phyloP scores from a whole-genome alignment of 2,888 invertebrate species.

The Lasioglossum oenotherae region DNA sequence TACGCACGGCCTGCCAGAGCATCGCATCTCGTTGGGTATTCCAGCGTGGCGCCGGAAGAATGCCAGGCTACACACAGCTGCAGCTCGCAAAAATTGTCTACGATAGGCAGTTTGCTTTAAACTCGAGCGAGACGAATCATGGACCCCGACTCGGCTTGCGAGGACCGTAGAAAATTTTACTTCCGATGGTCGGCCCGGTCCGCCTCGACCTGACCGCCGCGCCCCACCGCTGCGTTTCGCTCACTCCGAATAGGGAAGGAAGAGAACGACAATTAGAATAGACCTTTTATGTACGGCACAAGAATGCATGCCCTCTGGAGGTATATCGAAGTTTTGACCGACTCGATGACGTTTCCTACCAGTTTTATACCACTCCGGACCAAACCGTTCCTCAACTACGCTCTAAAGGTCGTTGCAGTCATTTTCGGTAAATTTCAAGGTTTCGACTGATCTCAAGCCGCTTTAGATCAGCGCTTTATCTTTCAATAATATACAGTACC shows the following conservation, averaged over 20 bases:
- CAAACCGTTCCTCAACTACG: neutral
- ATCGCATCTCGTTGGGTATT: conserved; percentile 5
- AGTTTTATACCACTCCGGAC: neutral
- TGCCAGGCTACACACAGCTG: conserved; percentile 35
- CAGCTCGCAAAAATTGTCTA: conserved; percentile 32
- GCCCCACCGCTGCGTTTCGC: neutral
- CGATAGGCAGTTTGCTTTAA: conserved; percentile 19
- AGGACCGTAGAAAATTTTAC: conserved; percentile 4
- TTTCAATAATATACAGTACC: too few species aligned
- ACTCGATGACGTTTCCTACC: neutral
- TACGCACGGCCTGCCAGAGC: conserved; percentile 34
- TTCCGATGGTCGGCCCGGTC: neutral
- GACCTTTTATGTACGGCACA: conserved; percentile 1
- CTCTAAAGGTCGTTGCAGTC: neutral
- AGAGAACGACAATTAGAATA: neutral
- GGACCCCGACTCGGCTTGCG: neutral
- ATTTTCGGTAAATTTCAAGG: neutral
- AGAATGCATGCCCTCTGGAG: neutral
- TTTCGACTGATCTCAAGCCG: neutral
- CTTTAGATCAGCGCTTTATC: too few species aligned
- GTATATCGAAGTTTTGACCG: neutral
- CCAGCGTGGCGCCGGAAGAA: conserved; percentile 1
- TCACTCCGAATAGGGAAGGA: neutral
- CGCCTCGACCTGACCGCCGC: neutral
- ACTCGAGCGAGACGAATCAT: neutral